Evolutionary conservation across 2,113 vertebrate genomes (phyloP), one percentile per base, ranked within the genome.

Genomic region (Boleophthalmus pectinirostris): DNA sequence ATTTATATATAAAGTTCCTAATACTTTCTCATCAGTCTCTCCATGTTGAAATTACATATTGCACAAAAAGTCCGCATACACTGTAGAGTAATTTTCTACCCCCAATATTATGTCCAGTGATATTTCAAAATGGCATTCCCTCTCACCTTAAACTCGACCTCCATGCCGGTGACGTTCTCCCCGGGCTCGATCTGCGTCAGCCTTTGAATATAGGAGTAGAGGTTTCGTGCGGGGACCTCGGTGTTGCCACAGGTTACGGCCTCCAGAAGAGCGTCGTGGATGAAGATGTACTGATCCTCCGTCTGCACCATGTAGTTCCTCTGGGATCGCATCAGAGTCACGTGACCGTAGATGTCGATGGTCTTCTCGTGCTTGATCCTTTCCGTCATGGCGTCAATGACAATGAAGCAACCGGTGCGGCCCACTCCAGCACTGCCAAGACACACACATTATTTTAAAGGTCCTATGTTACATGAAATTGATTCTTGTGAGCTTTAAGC

Each of bases 301-400:
- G n/a, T n/a, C n/a, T n/a, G n/a, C n/a, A n/a, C n/a, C n/a, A n/a
- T 99, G 92, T 99, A 99, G 94, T 99, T 98, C 90, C 97, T 95
- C 93, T 99, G 97, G 18, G 97, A 96, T 92, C 97, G 96, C 97
- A 99, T 98, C 90, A 98, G 93, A 65, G 97, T 99, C 90, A 98
- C 97, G 74, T 98, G 97, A 82, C 98, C 98, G 87, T 99, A 99
- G 93, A 98, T 95, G 94, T 99, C 98, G 80, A 98, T 91, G 89
- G 96, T 94, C 92, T 98, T 98, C 93, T 99, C 98, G 75, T 98
- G 96, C 90, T 97, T 98, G 94, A 99, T 97, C 82, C 98, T 95
- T 91, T 99, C 98, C 82, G 95, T 90, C 97, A 98, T 99, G 91
- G 94, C 97, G 87, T 99, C 98, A 89, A 99, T 98, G 85, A 99